Evolutionary conservation across 2,113 vertebrate genomes (phyloP).

Genomic region (Chloebia gouldiae): DNA sequence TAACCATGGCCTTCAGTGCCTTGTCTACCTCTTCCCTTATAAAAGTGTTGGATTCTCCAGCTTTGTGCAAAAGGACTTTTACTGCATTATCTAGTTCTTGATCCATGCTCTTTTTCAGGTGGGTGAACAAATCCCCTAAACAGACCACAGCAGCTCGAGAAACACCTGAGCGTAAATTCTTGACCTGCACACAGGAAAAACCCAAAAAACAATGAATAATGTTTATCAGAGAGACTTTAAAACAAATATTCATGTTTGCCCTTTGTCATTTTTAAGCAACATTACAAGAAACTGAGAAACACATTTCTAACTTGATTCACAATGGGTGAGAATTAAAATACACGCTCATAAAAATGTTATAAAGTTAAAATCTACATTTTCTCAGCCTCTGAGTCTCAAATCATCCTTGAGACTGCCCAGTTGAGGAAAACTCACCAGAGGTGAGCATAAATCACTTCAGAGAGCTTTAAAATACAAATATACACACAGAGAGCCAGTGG

Average conservation of each 20-base stretch:
- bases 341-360: neutral
- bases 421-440: neutral
- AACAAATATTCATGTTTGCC: neutral
- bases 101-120: constrained; percentile 91
- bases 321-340: neutral
- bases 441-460: neutral
- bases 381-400: neutral
- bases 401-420: neutral
- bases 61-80: constrained; percentile 88
- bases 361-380: neutral
- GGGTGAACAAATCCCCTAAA: constrained; percentile 86
- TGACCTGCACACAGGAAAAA: constrained; percentile 81
- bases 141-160: constrained; percentile 90
- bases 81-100: constrained; percentile 89
- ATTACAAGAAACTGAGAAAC: neutral
- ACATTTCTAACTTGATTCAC: neutral
- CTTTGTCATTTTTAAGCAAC: neutral
- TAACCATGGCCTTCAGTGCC: constrained; percentile 89
- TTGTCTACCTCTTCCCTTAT: constrained; percentile 92
- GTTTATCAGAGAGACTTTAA: neutral
- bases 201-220: constrained; percentile 48
- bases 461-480: neutral
- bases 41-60: constrained; percentile 89
- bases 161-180: constrained; percentile 94
- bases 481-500: neutral